These are phyloP conservation scores for Phylloscopus collybita DNA, from an alignment of 2,797 vertebrate genomes.

Conservation along the genomic window DNA sequence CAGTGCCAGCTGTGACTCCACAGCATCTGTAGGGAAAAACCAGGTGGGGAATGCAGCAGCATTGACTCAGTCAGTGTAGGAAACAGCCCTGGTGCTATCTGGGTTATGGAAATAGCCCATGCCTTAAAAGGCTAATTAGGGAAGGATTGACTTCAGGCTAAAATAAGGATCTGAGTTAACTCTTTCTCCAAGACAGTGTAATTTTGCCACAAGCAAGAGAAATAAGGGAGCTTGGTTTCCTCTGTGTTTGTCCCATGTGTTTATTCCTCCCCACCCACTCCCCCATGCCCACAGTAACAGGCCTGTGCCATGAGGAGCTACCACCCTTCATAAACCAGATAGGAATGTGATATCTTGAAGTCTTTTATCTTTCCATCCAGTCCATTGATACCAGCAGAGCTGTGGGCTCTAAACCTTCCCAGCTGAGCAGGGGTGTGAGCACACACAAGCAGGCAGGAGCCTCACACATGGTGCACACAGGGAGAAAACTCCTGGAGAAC, in stretches of 20 bases:
- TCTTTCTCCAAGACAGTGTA: background rate
- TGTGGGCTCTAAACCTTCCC: background rate
- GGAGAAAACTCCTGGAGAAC: background rate
- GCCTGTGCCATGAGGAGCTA: background rate
- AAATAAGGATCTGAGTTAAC: background rate
- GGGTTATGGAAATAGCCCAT: background rate
- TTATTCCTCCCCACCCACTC: background rate
- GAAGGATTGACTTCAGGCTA: background rate
- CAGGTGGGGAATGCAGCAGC: background rate
- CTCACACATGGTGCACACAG: background rate
- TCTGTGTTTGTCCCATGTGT: background rate
- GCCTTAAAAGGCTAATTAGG: constrained; percentile 9
- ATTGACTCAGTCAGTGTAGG: accelerated
- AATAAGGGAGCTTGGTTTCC: accelerated
- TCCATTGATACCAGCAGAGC: background rate
- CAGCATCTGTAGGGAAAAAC: background rate
- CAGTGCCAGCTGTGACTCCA: background rate
- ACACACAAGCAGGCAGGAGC: background rate
- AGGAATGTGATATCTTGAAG: background rate
- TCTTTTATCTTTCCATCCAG: background rate
- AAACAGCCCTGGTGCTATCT: background rate
- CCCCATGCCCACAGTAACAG: background rate
- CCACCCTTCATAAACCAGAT: background rate
- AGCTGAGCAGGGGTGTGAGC: background rate
- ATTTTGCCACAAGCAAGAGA: background rate